A percentile compares a stretch with the other conserved stretches of the same genome.
These are phyloP conservation scores for Chloroceryle amazona DNA, from an alignment of 2,797 vertebrate genomes.

Conservation along the genomic window DNA sequence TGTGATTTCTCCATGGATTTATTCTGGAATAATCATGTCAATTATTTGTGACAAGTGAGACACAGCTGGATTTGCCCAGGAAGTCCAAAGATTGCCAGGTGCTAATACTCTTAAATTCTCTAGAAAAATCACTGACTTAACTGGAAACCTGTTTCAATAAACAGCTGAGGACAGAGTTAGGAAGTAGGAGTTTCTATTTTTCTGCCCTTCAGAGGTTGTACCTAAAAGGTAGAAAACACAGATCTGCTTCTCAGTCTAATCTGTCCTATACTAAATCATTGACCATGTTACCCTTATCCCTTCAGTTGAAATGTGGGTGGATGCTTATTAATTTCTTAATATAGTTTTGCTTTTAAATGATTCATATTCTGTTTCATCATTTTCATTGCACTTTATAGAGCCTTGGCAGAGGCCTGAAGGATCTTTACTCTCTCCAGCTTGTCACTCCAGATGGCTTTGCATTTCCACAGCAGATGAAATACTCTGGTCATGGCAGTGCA, in stretches of 20 bases:
- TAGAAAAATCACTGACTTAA: not conserved
- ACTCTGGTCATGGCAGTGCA: constrained; percentile 56
- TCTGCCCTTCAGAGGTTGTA: not conserved
- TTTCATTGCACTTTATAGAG: constrained; percentile 30
- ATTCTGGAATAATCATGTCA: not conserved
- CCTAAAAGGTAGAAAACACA: not conserved
- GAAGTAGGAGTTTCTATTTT: not conserved
- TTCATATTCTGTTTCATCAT: constrained; percentile 47
- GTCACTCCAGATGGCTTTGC: constrained; percentile 76
- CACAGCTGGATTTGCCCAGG: not conserved
- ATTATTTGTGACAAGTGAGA: not conserved
- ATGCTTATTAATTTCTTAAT: constrained; percentile 44
- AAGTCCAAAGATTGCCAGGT: not conserved
- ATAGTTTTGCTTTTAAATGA: constrained; percentile 69
- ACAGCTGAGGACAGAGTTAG: not conserved
- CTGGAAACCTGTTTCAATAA: not conserved
- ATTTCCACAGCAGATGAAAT: constrained; percentile 59
- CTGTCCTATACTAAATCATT: not conserved
- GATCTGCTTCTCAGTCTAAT: not conserved
- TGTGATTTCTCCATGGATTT: not conserved
- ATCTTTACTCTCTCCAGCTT: constrained; percentile 68
- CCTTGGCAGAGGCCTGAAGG: constrained; percentile 59
- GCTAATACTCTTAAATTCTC: not conserved
- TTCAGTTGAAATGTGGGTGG: not conserved
- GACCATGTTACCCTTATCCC: not conserved